A percentile compares a stretch with the other conserved stretches of the same genome.
Conservation (phyloP, 2,113 vertebrate genomes). For the Tyrannus savana region DNA sequence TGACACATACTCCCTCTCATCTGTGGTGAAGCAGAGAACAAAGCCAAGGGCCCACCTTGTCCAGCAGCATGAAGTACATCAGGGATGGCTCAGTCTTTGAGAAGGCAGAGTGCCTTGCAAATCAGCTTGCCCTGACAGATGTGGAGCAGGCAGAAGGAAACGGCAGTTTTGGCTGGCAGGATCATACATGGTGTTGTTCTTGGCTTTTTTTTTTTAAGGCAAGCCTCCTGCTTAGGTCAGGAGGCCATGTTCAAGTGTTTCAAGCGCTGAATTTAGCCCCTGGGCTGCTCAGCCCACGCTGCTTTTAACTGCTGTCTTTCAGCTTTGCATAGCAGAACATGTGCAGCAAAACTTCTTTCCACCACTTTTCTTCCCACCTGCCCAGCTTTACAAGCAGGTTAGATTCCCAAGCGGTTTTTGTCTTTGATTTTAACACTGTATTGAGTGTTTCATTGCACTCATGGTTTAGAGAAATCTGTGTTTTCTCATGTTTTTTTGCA, state of each 20-base stretch:
- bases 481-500: not conserved
- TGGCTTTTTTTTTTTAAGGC: not conserved
- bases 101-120: not conserved
- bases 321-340: not conserved
- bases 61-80: not conserved
- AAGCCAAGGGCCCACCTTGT: not conserved
- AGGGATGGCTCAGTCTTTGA: not conserved
- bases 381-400: not conserved
- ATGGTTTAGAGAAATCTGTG: not conserved
- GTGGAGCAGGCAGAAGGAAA: not conserved
- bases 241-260: not conserved
- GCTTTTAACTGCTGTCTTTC: not conserved
- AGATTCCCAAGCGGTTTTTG: not conserved
- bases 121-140: not conserved
- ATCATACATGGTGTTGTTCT: not conserved
- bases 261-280: not conserved
- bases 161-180: not conserved
- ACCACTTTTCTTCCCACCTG: not conserved
- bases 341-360: not conserved
- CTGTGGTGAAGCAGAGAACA: not conserved
- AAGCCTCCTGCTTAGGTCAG: not conserved
- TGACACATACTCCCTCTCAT: rapidly evolving
- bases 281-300: not conserved
- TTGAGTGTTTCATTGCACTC: not conserved
- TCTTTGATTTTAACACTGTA: not conserved